Evolutionary conservation across 2,113 vertebrate genomes (phyloP), one percentile per base, ranked within the genome.

Genomic region (Thunnus thynnus): DNA sequence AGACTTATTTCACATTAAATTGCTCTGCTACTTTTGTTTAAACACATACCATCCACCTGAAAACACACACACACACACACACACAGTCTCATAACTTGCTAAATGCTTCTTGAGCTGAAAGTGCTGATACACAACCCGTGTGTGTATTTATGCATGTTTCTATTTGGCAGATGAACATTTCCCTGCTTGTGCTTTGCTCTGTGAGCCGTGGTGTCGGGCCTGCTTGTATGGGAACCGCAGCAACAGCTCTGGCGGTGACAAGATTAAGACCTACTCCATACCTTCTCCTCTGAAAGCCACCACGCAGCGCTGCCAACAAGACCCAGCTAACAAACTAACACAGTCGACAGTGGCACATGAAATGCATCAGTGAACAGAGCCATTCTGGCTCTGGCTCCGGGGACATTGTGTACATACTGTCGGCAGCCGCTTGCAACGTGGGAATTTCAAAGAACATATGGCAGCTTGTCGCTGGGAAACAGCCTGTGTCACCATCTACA

Each of bases 361-460:
- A 83, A 87, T 72, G 85, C 91, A 86, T 86, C 84, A 66, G 86
- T 51, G 80, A 84, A 66, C 83, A 83, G 75, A 85, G 71, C 60
- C 83, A 54, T 72, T 80, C 68, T 54, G 83, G 68, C 73, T 66
- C 63, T 4, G 76, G 86, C 89, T 88, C 85, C 57, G 1, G 87
- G 86, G 88, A 88, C 77, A 61, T 65, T 74, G 86, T 90, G 86
- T 86, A 90, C 85, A 90, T 74, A 86, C 72, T 79, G 86, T 90
- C 78, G 47, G 78, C 88, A 92, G 86, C 82, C 84, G 69, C 84
- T 84, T 25, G 76, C 75, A 71, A 88, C 63, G 78, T 82, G 85
- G 91, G 84, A 84, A 89, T 91, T 90, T 89, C 72, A 81, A 75
- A 72, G 78, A 88, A 87, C 92, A 92, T 90, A 91, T 89, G 91